A percentile compares a stretch with the other conserved stretches of the same genome.
phyloP scores from a whole-genome alignment of 2,797 vertebrate genomes.

The Dendrocincla fuliginosa region DNA sequence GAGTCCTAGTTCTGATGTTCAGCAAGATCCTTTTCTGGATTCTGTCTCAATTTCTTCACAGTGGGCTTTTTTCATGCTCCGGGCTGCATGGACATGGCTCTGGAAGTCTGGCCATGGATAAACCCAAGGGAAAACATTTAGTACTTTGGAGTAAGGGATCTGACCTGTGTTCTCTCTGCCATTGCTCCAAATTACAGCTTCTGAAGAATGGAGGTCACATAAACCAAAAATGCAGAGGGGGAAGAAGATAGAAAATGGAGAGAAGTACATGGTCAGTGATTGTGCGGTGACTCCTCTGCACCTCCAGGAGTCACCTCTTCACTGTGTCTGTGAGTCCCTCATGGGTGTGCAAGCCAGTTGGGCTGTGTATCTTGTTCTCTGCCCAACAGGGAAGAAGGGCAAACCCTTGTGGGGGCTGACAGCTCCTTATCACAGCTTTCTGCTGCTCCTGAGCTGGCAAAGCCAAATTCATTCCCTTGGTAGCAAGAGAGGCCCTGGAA shows the following conservation, averaged over 20 bases:
- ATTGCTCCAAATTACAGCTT: neutral
- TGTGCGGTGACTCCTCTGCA: neutral
- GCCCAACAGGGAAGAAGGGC: neutral
- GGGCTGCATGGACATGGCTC: neutral
- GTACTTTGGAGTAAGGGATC: neutral
- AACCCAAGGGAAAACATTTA: neutral
- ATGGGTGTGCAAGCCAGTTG: neutral
- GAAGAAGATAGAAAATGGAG: neutral
- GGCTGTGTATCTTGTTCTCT: neutral
- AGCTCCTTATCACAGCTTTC: neutral
- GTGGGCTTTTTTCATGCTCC: neutral
- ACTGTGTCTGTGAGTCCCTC: neutral
- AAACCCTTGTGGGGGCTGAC: neutral
- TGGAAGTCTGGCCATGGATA: neutral
- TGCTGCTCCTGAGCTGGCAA: neutral
- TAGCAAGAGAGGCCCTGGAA: neutral
- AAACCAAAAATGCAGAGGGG: neutral
- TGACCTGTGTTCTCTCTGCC: neutral
- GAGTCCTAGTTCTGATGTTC: slow-evolving; percentile 8
- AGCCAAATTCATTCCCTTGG: neutral
- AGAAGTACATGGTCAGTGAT: too few species aligned
- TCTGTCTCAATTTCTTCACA: neutral
- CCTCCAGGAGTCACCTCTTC: neutral
- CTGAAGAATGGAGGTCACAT: neutral
- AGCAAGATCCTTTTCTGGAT: neutral